A percentile compares a stretch with the other conserved stretches of the same genome.
Conservation (phyloP, 2,797 vertebrate species). For the Orestias chungarensis region DNA sequence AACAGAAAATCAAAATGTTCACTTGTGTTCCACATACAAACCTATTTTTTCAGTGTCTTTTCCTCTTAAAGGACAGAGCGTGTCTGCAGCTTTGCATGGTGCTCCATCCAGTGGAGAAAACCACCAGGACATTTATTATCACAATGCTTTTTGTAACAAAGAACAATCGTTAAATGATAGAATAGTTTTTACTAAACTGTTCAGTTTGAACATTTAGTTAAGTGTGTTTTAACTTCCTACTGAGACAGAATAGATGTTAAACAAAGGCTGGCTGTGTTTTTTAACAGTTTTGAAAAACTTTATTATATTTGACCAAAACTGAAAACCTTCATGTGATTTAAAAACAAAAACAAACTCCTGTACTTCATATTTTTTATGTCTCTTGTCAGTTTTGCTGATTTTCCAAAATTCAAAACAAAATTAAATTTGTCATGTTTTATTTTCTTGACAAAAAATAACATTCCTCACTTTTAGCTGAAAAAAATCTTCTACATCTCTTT, state of each 20-base stretch:
- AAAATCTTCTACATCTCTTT: neutral
- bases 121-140: neutral
- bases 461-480: neutral
- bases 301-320: neutral
- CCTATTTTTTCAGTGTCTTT: too few species aligned
- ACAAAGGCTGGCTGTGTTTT: neutral
- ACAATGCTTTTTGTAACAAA: neutral
- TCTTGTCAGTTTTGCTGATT: neutral
- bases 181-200: neutral
- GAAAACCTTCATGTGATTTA: neutral
- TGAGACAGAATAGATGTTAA: constrained; percentile 1
- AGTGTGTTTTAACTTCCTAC: neutral
- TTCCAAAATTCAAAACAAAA: neutral
- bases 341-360: too few species aligned
- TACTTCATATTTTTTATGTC: neutral
- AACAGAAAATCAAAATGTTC: neutral
- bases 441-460: neutral
- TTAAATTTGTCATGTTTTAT: neutral
- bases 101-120: neutral
- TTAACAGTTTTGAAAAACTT: neutral
- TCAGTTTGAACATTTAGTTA: neutral
- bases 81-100: neutral
- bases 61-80: too few species aligned
- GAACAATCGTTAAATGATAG: neutral
- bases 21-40: neutral